phyloP scores from a whole-genome alignment of 2,113 vertebrate genomes.

The Campylomormyrus tamandua region DNA sequence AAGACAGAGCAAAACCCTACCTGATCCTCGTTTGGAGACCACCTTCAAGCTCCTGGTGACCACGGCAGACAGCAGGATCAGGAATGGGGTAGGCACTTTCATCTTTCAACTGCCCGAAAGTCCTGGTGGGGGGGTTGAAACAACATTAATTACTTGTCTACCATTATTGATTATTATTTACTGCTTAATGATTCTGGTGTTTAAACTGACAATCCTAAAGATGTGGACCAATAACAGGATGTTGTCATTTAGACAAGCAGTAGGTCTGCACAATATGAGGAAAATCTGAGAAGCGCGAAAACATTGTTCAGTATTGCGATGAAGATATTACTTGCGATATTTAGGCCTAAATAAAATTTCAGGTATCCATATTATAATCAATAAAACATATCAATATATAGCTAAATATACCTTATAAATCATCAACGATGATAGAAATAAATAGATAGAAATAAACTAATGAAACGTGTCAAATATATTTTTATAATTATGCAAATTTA shows the following conservation, averaged over 20 bases:
- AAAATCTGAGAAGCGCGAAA: neutral
- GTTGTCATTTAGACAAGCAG: neutral
- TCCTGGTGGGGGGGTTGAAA: slow-evolving; percentile 29
- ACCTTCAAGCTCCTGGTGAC: slow-evolving; percentile 55
- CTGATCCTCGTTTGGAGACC: slow-evolving; percentile 62
- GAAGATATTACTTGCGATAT: neutral
- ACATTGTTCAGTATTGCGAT: neutral
- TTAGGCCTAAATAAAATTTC: neutral
- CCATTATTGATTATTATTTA: neutral
- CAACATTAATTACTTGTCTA: neutral
- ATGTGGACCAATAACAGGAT: neutral
- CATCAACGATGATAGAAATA: neutral
- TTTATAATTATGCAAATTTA: no score
- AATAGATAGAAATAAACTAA: no score
- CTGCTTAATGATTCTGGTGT: neutral
- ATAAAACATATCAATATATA: neutral
- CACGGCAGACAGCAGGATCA: slow-evolving; percentile 56
- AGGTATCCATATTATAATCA: neutral
- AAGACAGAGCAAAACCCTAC: slow-evolving; percentile 30
- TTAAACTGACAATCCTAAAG: neutral
- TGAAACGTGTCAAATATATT: no score
- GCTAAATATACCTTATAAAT: neutral
- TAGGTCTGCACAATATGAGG: neutral
- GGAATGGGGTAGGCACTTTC: slow-evolving; percentile 58
- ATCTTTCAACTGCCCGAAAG: slow-evolving; percentile 55